phyloP scores from a whole-genome alignment of 2,797 vertebrate species.

The Crenuchus spilurus region DNA sequence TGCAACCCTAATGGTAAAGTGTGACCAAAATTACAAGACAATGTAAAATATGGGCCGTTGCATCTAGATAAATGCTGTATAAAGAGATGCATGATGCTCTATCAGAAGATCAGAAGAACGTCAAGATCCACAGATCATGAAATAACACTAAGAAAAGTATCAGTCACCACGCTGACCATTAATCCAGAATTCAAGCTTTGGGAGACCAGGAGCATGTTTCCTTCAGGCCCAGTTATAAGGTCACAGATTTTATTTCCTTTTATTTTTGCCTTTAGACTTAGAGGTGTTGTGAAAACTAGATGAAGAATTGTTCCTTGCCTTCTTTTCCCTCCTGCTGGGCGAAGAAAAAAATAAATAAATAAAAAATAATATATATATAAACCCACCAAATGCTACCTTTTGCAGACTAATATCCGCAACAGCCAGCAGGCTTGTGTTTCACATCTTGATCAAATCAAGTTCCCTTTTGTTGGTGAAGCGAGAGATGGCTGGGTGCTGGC shows the following conservation, averaged over 20 bases:
- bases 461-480: constrained; percentile 61
- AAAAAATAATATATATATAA: not conserved
- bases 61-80: not conserved
- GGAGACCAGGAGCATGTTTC: not conserved
- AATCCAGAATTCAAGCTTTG: not conserved
- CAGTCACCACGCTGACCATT: not conserved
- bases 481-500: constrained; percentile 55
- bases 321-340: constrained; percentile 1
- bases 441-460: constrained; percentile 63
- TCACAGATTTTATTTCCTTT: constrained; percentile 57
- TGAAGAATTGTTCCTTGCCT: constrained; percentile 2
- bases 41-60: too few species aligned
- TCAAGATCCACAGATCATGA: too few species aligned
- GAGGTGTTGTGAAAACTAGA: constrained; percentile 9
- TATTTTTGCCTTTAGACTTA: constrained; percentile 10
- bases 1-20: too few species aligned
- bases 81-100: not conserved
- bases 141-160: not conserved
- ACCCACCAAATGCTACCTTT: not conserved
- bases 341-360: not conserved
- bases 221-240: constrained; percentile 48
- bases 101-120: not conserved
- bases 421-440: constrained; percentile 50
- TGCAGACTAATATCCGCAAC: constrained; percentile 26
- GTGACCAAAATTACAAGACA: too few species aligned